phyloP scores from a whole-genome alignment of 2,797 vertebrate genomes.

The Huso huso region DNA sequence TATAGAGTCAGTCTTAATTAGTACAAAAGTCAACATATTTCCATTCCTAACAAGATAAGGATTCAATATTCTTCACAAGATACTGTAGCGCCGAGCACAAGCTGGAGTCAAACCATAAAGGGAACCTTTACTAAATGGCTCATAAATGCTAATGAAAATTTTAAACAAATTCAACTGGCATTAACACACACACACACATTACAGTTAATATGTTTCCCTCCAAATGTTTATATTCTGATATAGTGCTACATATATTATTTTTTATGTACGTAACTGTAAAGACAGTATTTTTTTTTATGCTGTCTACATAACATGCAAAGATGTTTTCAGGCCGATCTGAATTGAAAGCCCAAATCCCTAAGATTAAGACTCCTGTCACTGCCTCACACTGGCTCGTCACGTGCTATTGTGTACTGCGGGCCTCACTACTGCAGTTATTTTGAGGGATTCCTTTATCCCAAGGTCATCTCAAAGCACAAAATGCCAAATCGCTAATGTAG shows the following conservation, averaged over 20 bases:
- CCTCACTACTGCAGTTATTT: conserved; percentile 9
- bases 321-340: neutral
- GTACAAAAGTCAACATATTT: neutral
- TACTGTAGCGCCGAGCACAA: neutral
- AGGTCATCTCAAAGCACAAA: conserved; percentile 20
- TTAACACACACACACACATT: too few species aligned
- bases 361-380: conserved; percentile 43
- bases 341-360: conserved; percentile 20
- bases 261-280: too few species aligned
- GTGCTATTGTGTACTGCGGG: conserved; percentile 26
- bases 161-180: too few species aligned
- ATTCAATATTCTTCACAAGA: neutral
- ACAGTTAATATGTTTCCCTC: too few species aligned
- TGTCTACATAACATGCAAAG: neutral
- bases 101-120: neutral
- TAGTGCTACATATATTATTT: too few species aligned
- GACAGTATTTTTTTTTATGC: too few species aligned
- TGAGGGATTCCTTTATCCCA: conserved; percentile 23
- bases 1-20: neutral
- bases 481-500: conserved; percentile 10
- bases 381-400: conserved; percentile 39
- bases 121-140: too few species aligned
- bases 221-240: too few species aligned
- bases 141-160: too few species aligned
- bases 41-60: neutral